Evolutionary conservation across 2,113 vertebrate genomes (phyloP).

Genomic region (Falco punctatus): DNA sequence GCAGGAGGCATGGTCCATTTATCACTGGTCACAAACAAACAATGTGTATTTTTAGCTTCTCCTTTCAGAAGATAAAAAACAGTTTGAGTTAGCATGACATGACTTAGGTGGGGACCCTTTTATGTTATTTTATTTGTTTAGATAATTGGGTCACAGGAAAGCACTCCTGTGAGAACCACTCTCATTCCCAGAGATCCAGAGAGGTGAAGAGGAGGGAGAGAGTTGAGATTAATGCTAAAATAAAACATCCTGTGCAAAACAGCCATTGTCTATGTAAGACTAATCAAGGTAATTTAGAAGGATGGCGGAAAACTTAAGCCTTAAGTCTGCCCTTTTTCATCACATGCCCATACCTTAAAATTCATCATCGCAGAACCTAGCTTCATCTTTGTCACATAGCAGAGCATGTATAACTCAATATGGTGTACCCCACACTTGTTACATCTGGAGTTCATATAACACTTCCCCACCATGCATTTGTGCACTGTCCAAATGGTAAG

Average conservation of each 20-base stretch:
- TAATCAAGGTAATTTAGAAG: slow-evolving; percentile 34
- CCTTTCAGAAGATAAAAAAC: slow-evolving; percentile 54
- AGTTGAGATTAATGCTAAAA: slow-evolving; percentile 58
- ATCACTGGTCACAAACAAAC: slow-evolving; percentile 34
- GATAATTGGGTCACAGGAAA: slow-evolving; percentile 71
- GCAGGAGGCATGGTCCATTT: not conserved
- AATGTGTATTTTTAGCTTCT: slow-evolving; percentile 52
- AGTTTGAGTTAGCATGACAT: slow-evolving; percentile 48
- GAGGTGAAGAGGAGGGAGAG: slow-evolving; percentile 42
- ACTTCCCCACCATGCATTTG: not conserved
- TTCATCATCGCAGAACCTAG: not conserved
- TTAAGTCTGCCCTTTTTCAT: slow-evolving; percentile 21
- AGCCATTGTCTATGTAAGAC: not conserved
- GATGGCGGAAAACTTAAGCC: not conserved
- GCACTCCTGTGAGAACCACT: slow-evolving; percentile 60
- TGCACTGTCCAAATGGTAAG: not conserved
- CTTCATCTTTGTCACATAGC: not conserved
- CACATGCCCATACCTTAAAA: slow-evolving; percentile 6
- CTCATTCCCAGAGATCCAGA: slow-evolving; percentile 61
- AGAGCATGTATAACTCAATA: not conserved
- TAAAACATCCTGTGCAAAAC: slow-evolving; percentile 58
- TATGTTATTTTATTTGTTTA: slow-evolving; percentile 57
- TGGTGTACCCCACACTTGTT: not conserved
- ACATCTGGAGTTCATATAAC: not conserved
- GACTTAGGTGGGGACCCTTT: slow-evolving; percentile 54